Percentiles rank a stretch among this genome's conserved stretches.
Conservation (phyloP, 2,113 vertebrate species). For the Empidonax alnorum region DNA sequence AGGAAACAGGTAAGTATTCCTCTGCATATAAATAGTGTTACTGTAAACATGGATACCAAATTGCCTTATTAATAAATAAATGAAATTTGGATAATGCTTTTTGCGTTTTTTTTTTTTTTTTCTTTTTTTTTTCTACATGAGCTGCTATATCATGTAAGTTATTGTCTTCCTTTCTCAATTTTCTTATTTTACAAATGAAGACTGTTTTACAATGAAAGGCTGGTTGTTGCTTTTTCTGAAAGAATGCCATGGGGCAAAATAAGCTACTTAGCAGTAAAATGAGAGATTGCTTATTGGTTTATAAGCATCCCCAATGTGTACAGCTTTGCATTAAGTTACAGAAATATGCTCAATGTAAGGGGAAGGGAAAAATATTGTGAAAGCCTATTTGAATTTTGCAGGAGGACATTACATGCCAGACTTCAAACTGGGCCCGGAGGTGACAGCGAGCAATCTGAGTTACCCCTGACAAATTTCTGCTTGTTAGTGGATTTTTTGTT, state of each 20-base stretch:
- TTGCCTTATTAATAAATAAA: background rate
- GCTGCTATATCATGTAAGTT: background rate
- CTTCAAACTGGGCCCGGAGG: conserved; percentile 75
- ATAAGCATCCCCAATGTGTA: too few species aligned
- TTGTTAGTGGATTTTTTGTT: conserved; percentile 96
- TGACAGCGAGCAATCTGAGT: conserved; percentile 78
- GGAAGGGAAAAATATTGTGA: background rate
- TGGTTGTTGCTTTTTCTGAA: background rate
- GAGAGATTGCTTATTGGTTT: background rate
- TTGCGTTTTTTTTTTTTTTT: background rate
- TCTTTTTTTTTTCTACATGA: background rate
- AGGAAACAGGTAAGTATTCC: background rate
- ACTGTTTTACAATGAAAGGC: background rate
- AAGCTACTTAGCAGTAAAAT: background rate
- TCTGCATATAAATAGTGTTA: background rate
- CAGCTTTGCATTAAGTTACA: background rate
- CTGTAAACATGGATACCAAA: background rate
- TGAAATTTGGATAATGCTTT: background rate
- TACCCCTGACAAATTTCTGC: conserved; percentile 93
- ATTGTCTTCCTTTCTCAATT: background rate
- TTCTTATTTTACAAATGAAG: background rate
- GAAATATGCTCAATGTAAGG: background rate
- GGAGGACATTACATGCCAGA: conserved; percentile 84
- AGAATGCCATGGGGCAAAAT: background rate
- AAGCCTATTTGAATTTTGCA: conserved; percentile 69